Evolutionary conservation across 2,113 vertebrate genomes (phyloP).

Genomic region (Crotalus tigris): DNA sequence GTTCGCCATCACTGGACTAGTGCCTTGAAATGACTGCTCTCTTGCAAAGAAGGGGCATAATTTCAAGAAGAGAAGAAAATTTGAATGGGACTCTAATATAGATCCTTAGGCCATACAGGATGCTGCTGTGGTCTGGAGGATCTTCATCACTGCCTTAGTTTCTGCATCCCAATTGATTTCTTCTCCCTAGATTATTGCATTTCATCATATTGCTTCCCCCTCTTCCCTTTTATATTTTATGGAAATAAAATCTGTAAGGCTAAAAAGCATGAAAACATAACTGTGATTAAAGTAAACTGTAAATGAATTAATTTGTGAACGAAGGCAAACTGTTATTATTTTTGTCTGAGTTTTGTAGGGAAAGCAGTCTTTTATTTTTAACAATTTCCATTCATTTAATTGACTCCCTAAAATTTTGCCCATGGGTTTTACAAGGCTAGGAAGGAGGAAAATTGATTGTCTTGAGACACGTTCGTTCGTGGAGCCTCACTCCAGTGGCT

Average conservation of each 20-base stretch:
- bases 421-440: background rate
- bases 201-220: background rate
- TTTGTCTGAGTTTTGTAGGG: background rate
- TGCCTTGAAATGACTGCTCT: background rate
- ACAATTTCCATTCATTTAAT: background rate
- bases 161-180: background rate
- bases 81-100: background rate
- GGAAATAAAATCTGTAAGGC: background rate
- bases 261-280: background rate
- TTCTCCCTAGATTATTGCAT: background rate
- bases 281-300: background rate
- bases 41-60: background rate
- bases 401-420: background rate
- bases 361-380: background rate
- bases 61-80: background rate
- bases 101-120: background rate
- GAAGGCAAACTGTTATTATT: background rate
- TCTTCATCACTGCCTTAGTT: background rate
- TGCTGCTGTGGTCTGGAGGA: background rate
- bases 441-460: background rate
- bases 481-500: background rate
- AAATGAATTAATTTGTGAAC: background rate
- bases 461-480: background rate
- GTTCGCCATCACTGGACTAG: background rate
- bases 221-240: background rate